Evolutionary conservation across 2,888 invertebrate species (phyloP).

Genomic region (Augiades crinisus): DNA sequence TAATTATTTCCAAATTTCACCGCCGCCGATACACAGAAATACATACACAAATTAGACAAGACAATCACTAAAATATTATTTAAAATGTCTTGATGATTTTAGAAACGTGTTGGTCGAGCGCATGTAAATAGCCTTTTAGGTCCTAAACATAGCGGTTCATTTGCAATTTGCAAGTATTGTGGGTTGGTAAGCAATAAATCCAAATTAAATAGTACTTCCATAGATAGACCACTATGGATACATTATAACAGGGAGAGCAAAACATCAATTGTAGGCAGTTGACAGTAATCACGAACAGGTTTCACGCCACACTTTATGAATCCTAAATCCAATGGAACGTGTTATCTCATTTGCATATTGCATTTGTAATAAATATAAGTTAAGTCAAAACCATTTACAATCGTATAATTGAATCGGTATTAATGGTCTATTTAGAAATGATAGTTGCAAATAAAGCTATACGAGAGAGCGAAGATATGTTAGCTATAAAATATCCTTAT

Average conservation of each 20-base stretch:
- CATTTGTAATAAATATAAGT: constrained; percentile 13
- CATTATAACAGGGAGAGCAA: constrained; percentile 10
- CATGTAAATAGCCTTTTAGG: not conserved
- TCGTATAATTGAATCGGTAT: constrained; percentile 11
- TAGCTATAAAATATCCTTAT: too few relatives aligned
- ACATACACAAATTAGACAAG: too few relatives aligned
- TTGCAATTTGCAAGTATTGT: not conserved
- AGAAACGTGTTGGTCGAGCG: too few relatives aligned
- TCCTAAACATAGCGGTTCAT: not conserved
- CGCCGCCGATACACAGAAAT: too few relatives aligned
- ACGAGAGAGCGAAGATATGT: too few relatives aligned
- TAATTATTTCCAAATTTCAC: too few relatives aligned
- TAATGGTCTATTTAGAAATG: not conserved
- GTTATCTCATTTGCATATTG: constrained; percentile 19
- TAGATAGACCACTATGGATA: not conserved
- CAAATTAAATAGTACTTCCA: not conserved
- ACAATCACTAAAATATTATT: too few relatives aligned
- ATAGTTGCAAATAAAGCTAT: not conserved
- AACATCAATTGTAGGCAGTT: constrained; percentile 4
- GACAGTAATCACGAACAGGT: constrained; percentile 11
- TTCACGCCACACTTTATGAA: constrained; percentile 13
- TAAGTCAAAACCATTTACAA: constrained; percentile 4
- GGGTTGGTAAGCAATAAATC: constrained; percentile 8
- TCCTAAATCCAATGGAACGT: constrained; percentile 15
- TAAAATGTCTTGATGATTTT: too few relatives aligned